phyloP scores from a whole-genome alignment of 2,888 invertebrate genomes.

The Drosophila prolongata region DNA sequence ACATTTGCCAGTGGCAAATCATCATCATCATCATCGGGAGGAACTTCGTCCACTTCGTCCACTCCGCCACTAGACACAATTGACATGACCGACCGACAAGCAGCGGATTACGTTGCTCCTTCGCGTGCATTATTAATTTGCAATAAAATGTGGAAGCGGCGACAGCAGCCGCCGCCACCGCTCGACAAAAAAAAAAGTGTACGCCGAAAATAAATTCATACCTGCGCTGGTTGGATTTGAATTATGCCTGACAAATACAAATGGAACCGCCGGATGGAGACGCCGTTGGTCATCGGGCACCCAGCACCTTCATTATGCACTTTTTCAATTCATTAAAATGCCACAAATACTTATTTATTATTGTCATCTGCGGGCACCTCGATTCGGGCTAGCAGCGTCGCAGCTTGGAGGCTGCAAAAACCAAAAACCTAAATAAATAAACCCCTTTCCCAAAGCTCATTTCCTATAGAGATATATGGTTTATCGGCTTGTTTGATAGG shows the following conservation, averaged over 20 bases:
- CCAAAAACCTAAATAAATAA: background rate
- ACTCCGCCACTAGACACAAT: conserved; percentile 66
- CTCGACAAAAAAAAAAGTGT: conserved; percentile 14
- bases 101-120: conserved; percentile 28
- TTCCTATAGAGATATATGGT: background rate
- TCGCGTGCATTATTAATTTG: conserved; percentile 75
- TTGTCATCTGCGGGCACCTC: conserved; percentile 57
- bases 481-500: no score
- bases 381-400: conserved; percentile 53
- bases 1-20: conserved; percentile 68
- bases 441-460: background rate
- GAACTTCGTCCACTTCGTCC: conserved; percentile 60
- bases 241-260: conserved; percentile 79
- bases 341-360: conserved; percentile 77
- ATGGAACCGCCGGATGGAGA: conserved; percentile 66
- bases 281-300: conserved; percentile 14
- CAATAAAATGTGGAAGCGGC: conserved; percentile 74
- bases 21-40: conserved; percentile 47
- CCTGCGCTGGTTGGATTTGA: conserved; percentile 65
- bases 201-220: conserved; percentile 66
- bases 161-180: conserved; percentile 48
- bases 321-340: conserved; percentile 71
- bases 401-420: conserved; percentile 22
- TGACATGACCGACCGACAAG: conserved; percentile 54
- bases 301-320: conserved; percentile 46